Percentiles rank a stretch among this genome's conserved stretches.
Evolutionary conservation across 2,888 invertebrate species (phyloP).

Genomic region (Ophraella communa): DNA sequence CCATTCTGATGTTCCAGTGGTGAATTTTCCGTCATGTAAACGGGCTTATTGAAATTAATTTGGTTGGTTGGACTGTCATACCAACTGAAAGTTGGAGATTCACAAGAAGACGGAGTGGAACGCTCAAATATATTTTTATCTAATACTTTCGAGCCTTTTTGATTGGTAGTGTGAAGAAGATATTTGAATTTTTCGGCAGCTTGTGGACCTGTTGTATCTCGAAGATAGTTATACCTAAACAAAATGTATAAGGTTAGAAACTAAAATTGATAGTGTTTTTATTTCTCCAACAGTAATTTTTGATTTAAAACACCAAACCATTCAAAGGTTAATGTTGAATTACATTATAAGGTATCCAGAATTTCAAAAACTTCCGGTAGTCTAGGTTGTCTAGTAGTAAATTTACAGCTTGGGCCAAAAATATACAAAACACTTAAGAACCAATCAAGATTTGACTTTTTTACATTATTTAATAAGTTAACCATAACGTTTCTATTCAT

Average conservation of each 20-base stretch:
- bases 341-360: too few species aligned
- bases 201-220: conserved; percentile 64
- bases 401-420: too few species aligned
- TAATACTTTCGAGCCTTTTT: conserved; percentile 45
- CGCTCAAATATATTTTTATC: conserved; percentile 46
- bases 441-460: too few species aligned
- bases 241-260: neutral
- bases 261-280: neutral
- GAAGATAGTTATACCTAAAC: conserved; percentile 63
- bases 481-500: too few species aligned
- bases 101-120: conserved; percentile 46
- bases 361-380: too few species aligned
- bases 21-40: conserved; percentile 52
- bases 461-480: too few species aligned
- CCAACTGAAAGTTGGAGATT: conserved; percentile 53
- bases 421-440: too few species aligned
- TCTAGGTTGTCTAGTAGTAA: too few species aligned
- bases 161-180: conserved; percentile 51
- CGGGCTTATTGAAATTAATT: conserved; percentile 55
- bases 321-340: too few species aligned
- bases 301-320: too few species aligned
- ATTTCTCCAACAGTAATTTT: too few species aligned
- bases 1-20: conserved; percentile 26
- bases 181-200: conserved; percentile 65
- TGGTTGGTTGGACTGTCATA: conserved; percentile 55